A percentile compares a stretch with the other conserved stretches of the same genome.
Evolutionary conservation across 2,888 invertebrate species (phyloP).

Genomic region (Drosophila aldrichi): DNA sequence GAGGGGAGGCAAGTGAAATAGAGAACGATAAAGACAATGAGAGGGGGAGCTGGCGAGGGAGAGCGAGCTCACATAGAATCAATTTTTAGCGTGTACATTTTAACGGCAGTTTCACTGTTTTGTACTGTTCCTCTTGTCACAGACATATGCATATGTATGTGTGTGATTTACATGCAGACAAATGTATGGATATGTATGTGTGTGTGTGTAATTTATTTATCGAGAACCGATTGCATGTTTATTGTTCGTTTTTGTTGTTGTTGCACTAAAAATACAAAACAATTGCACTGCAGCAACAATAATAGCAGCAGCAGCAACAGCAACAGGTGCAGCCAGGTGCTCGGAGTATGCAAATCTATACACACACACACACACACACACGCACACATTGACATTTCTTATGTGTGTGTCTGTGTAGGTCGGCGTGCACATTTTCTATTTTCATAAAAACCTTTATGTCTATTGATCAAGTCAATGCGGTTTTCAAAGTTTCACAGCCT

Average conservation of each 20-base stretch:
- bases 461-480: slow-evolving; percentile 7
- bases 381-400: background rate
- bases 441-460: slow-evolving; percentile 4
- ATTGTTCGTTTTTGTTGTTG: slow-evolving; percentile 32
- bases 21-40: background rate
- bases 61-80: slow-evolving; percentile 24
- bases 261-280: slow-evolving; percentile 23
- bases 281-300: slow-evolving; percentile 9
- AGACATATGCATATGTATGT: background rate
- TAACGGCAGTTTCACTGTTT: slow-evolving; percentile 42
- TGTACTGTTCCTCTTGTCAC: slow-evolving; percentile 25
- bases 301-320: slow-evolving; percentile 4
- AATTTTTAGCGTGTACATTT: slow-evolving; percentile 25
- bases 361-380: slow-evolving; percentile 1
- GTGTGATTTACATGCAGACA: background rate
- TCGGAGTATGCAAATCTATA: slow-evolving; percentile 4
- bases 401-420: background rate
- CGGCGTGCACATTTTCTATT: slow-evolving; percentile 2
- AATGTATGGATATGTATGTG: background rate
- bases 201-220: slow-evolving; percentile 26
- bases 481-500: slow-evolving; percentile 1
- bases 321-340: slow-evolving; percentile 52
- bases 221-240: slow-evolving; percentile 44
- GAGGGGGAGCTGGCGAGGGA: slow-evolving; percentile 7
- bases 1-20: background rate